These are phyloP conservation scores for Drosophila triauraria DNA, from an alignment of 1,140 invertebrate genomes.

Conservation along the genomic window DNA sequence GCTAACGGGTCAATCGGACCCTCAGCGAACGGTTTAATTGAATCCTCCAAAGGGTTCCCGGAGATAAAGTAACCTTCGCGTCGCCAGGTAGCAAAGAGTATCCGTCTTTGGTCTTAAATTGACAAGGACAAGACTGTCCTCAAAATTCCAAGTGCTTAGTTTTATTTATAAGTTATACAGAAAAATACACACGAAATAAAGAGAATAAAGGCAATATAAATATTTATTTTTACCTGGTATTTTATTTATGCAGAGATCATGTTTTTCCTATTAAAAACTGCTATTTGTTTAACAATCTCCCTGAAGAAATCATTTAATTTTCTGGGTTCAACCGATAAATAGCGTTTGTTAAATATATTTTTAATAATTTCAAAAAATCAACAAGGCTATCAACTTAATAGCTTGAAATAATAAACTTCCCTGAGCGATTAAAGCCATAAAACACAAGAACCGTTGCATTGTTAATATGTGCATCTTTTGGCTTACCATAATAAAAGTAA, in stretches of 20 bases:
- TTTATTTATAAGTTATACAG: neutral
- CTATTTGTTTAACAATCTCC: too few species aligned
- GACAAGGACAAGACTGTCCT: neutral
- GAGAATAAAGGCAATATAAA: too few species aligned
- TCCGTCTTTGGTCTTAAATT: neutral
- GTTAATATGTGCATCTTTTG: neutral
- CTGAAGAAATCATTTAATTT: neutral
- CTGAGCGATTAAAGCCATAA: neutral
- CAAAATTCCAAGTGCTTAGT: neutral
- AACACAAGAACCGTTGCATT: neutral
- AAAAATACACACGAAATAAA: neutral
- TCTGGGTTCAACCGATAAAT: too few species aligned
- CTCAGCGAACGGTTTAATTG: constrained; percentile 58
- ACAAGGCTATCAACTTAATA: neutral
- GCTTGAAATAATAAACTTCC: neutral
- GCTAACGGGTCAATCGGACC: constrained; percentile 54
- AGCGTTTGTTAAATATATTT: neutral
- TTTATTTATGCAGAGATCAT: too few species aligned
- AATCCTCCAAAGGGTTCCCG: constrained; percentile 42
- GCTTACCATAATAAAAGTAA: constrained; percentile 9
- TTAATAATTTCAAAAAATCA: neutral
- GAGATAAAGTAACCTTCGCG: constrained; percentile 15
- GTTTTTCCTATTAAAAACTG: too few species aligned
- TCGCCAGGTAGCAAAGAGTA: neutral
- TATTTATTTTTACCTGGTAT: too few species aligned